phyloP scores from a whole-genome alignment of 2,113 vertebrate genomes.

The Vulpes ferrilata region DNA sequence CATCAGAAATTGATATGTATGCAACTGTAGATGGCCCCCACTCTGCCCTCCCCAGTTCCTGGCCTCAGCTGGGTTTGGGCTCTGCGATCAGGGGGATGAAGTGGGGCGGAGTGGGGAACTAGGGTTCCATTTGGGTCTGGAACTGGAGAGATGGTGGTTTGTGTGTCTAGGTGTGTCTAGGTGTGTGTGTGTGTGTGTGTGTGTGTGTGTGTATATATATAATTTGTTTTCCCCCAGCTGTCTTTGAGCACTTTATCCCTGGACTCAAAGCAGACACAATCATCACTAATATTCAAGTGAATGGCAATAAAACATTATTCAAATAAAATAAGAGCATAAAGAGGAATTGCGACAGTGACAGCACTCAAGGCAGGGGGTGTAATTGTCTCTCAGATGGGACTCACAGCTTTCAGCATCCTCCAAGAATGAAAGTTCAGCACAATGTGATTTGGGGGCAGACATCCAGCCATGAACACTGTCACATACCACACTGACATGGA shows the following conservation, averaged over 20 bases:
- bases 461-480: neutral
- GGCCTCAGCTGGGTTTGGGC: neutral
- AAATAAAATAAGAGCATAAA: constrained; percentile 67
- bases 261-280: constrained; percentile 47
- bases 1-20: constrained; percentile 84
- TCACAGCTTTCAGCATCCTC: neutral
- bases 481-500: neutral
- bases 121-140: neutral
- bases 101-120: neutral
- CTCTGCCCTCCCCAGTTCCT: constrained; percentile 27
- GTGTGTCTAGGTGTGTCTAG: neutral
- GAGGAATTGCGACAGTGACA: neutral
- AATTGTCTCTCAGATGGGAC: constrained; percentile 54
- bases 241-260: constrained; percentile 47
- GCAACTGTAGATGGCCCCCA: constrained; percentile 74
- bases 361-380: constrained; percentile 43
- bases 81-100: neutral
- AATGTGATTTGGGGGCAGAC: neutral
- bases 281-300: constrained; percentile 65
- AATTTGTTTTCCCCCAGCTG: neutral
- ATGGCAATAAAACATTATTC: constrained; percentile 70
- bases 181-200: neutral
- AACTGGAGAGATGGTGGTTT: neutral
- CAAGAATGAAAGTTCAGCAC: neutral
- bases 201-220: neutral